phyloP scores from a whole-genome alignment of 2,888 invertebrate species.

The Gortyna flavago region DNA sequence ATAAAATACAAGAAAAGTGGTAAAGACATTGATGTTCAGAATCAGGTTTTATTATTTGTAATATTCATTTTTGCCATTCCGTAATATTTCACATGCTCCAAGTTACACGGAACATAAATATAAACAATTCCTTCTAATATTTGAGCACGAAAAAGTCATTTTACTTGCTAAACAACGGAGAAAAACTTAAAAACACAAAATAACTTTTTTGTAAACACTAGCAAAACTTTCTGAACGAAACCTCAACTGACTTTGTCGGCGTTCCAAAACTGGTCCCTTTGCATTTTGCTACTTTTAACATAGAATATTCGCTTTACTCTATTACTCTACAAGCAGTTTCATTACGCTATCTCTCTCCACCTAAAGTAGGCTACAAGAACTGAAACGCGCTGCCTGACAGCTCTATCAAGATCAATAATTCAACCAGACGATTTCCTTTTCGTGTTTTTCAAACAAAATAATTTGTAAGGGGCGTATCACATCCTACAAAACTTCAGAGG shows the following conservation, averaged over 20 bases:
- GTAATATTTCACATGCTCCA: neutral
- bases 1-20: no score
- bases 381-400: conserved; percentile 50
- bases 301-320: neutral
- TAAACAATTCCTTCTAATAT: no score
- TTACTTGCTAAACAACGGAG: fast-evolving
- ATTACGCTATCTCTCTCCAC: neutral
- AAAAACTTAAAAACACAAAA: conserved; percentile 7
- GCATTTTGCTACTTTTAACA: neutral
- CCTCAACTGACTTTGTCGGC: conserved; percentile 14
- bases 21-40: no score
- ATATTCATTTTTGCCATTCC: neutral
- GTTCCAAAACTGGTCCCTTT: neutral
- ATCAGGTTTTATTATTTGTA: neutral
- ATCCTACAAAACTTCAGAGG: conserved; percentile 16
- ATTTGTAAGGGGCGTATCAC: conserved; percentile 54
- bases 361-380: neutral
- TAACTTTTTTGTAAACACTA: conserved; percentile 13
- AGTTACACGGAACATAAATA: no score
- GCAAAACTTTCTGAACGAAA: conserved; percentile 25
- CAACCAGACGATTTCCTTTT: conserved; percentile 4
- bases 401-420: conserved; percentile 55
- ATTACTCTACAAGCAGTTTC: neutral
- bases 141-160: neutral
- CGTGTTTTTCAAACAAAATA: conserved; percentile 59